Evolutionary conservation across 2,888 invertebrate species (phyloP), one percentile per base, ranked within the genome.

Genomic region (Philereme vetulata): DNA sequence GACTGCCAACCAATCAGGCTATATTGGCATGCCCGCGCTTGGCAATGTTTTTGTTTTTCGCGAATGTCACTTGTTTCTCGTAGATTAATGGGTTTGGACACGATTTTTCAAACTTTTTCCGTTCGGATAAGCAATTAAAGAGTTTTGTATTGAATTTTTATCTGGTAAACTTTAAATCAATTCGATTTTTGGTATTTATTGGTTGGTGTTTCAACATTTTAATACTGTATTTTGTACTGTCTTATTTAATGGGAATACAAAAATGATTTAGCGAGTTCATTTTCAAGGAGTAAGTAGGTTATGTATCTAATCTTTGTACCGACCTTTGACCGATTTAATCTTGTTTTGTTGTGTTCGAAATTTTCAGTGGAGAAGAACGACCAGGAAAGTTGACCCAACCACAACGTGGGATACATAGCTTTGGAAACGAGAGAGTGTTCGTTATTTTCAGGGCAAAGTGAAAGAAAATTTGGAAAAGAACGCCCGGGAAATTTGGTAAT

Each of bases 1-100:
- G 64, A 64, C 62, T 62, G 70, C 67, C 72, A 63, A 68, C 74
- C 76, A 77, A 78, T 78, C 79, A 71, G 71, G 64, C 68, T 43
- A 72, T 69, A 71, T 74, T 73, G 71, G 67, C 64, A 59, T 51
- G 52, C 68, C 61, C 48, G 62, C 66, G 66, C 51, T 71, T 66
- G 65, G 46, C 65, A 63, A 57, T 64, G 53, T 62, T 63, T 60
- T 63, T 59, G 64, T 62, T 65, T 56, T 64, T 56, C 60, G 49
- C 40, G 52, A 55, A 57, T 66, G 68, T 65, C 68, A 67, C 68
- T 64, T 60, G 67, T 68, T 65, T 60, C 54, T 50, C 60, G 35
- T 32, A 64, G 65, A 69, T 69, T 65, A 69, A 66, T 68, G 64
- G 64, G 9, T 11, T 32, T 55, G 51, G 59, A 49, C 57, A 46